Evolutionary conservation across 2,113 vertebrate species (phyloP), one percentile per base, ranked within the genome.

Genomic region (Potamarius usumacintae): DNA sequence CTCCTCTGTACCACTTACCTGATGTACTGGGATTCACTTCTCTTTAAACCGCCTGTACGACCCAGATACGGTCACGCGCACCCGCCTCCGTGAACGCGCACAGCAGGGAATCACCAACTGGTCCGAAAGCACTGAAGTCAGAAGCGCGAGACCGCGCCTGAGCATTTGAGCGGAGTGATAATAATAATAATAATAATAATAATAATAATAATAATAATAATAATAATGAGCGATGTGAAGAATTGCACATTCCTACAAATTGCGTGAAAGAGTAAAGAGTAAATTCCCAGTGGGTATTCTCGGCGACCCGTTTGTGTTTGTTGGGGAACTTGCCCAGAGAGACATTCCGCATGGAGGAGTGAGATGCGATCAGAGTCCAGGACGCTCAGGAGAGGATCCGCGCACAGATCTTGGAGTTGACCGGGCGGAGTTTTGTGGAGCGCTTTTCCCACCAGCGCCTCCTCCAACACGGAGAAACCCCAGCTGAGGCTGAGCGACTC

Each of bases 101-200:
- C 72, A 85, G 55, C 79, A 60, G 55, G 71, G 84, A 52, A 63
- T 63, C 58, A 55, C 83, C 52, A 79, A 65, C 84, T 55, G 60
- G 34, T 86, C 58, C 25, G 72, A 85, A 30, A 86, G 74, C 74
- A 7, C 74, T 65, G 15, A 86, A 86, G 60, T 86, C 58, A 63
- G 42, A 85, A 58, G 71, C 84, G 71, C 71, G 22, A 63, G 55
- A n/a, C 17, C 57, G 71, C 72, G 72, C 72, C 48, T 30, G 74
- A 86, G 84, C 42, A 11, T 65, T 79, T 78, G 48, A 78, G 12
- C 17, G 18, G 12, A 85, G 42, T 63, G 62, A 65, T 83, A 42
- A 42, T 42, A 42, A 42, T 42, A 42, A 42, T 42, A 42, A 42
- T 42, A 42, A 42, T 42, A 42, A 42, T 42, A 42, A 42, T 42